These are phyloP conservation scores for Drosophila rhopaloa DNA, from an alignment of 1,140 invertebrate genomes.

Conservation along the genomic window DNA sequence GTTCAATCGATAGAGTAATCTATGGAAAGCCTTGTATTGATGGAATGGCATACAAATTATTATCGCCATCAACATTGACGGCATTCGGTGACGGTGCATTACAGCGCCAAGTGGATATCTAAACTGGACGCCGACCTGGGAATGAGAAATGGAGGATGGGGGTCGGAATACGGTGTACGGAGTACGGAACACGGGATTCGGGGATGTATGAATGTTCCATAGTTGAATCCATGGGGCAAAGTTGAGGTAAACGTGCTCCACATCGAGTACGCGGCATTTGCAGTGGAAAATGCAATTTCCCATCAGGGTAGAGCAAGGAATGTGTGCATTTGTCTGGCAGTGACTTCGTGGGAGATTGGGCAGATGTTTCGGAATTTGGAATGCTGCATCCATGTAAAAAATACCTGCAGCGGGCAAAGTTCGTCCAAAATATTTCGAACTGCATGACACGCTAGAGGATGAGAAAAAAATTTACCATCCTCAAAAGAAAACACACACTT, in stretches of 20 bases:
- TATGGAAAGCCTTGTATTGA: slow-evolving; percentile 29
- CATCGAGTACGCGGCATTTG: slow-evolving; percentile 67
- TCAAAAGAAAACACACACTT: slow-evolving; percentile 9
- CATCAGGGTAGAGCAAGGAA: slow-evolving; percentile 34
- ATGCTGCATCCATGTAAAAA: slow-evolving; percentile 32
- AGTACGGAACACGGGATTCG: slow-evolving; percentile 5
- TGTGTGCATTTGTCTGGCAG: slow-evolving; percentile 46
- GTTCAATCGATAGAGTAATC: slow-evolving; percentile 8
- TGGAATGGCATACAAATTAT: slow-evolving; percentile 51
- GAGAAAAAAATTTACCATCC: slow-evolving; percentile 5
- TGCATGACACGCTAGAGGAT: neutral
- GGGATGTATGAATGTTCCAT: slow-evolving; percentile 20
- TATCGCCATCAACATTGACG: slow-evolving; percentile 46
- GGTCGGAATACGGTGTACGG: neutral
- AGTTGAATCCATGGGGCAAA: slow-evolving; percentile 19
- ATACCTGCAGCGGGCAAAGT: neutral
- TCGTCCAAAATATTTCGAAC: slow-evolving; percentile 10
- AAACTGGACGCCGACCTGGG: slow-evolving; percentile 27
- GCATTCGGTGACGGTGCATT: slow-evolving; percentile 34
- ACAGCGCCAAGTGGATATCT: slow-evolving; percentile 50
- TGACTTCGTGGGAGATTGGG: slow-evolving; percentile 59
- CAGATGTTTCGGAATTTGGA: slow-evolving; percentile 29
- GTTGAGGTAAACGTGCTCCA: slow-evolving; percentile 63
- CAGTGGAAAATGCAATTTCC: slow-evolving; percentile 64
- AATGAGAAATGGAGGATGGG: too few relatives aligned